A percentile compares a stretch with the other conserved stretches of the same genome.
phyloP scores from a whole-genome alignment of 2,113 vertebrate species.

The Archocentrus centrarchus region DNA sequence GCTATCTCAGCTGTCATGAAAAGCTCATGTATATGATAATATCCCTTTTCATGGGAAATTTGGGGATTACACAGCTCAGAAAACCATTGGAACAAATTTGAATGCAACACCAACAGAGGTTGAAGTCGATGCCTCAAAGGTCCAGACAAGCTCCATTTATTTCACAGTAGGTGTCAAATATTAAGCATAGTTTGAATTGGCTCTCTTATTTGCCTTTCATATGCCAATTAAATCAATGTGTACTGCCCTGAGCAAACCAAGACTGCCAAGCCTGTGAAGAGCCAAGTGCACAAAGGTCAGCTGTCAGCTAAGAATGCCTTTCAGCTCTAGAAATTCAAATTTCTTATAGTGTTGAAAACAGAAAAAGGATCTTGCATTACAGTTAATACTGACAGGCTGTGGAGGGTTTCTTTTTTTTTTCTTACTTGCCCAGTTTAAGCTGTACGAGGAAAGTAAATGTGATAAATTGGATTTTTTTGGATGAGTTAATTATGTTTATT shows the following conservation, averaged over 20 bases:
- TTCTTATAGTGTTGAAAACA: background rate
- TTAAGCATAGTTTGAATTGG: background rate
- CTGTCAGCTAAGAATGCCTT: background rate
- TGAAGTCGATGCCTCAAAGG: background rate
- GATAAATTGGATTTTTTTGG: background rate
- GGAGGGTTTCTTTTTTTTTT: no score
- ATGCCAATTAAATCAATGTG: background rate
- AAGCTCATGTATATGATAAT: background rate
- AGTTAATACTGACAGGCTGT: background rate
- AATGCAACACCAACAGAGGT: background rate
- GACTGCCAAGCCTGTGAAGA: fast-evolving
- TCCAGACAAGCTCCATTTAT: background rate
- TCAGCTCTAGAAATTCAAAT: background rate
- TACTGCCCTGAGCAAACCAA: background rate
- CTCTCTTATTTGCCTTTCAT: background rate
- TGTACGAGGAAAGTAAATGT: background rate
- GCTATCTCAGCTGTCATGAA: background rate
- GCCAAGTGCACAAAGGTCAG: background rate
- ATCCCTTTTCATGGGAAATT: background rate
- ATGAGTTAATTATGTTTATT: background rate
- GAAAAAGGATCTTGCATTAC: background rate
- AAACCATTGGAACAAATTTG: background rate
- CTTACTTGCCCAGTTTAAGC: background rate
- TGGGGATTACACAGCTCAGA: background rate
- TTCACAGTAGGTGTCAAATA: background rate